Evolutionary conservation across 2,113 vertebrate genomes (phyloP).

Genomic region (Rhombomys opimus): DNA sequence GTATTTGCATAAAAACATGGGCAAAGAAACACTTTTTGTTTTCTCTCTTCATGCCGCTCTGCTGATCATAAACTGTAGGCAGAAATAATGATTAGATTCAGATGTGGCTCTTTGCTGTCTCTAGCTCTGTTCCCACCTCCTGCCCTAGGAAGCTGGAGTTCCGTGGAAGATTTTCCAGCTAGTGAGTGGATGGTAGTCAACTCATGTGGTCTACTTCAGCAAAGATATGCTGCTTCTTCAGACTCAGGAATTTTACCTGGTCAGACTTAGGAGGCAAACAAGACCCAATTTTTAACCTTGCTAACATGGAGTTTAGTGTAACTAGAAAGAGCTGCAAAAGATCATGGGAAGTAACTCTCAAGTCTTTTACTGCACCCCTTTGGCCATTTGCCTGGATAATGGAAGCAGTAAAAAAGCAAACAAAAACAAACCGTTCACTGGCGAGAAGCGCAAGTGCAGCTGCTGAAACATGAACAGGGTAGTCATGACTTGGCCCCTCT

Average conservation of each 20-base stretch:
- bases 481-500: not conserved
- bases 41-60: not conserved
- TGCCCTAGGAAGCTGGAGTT: not conserved
- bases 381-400: not conserved
- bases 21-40: not conserved
- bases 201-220: not conserved
- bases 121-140: not conserved
- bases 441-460: not conserved
- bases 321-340: not conserved
- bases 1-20: slow-evolving; percentile 41
- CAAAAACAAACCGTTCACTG: slow-evolving; percentile 36
- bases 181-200: not conserved
- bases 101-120: not conserved
- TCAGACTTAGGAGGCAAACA: not conserved
- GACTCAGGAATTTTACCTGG: not conserved
- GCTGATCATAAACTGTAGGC: not conserved
- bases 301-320: not conserved
- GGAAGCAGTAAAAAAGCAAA: slow-evolving; percentile 41
- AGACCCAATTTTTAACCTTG: slow-evolving; percentile 4
- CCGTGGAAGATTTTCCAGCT: slow-evolving; percentile 30
- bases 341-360: not conserved
- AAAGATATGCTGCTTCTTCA: slow-evolving; percentile 21
- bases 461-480: not conserved
- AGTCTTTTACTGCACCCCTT: not conserved
- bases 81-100: slow-evolving; percentile 11